These are phyloP conservation scores for Hirudinaria manillensis DNA, from an alignment of 2,888 invertebrate genomes.

Conservation along the genomic window DNA sequence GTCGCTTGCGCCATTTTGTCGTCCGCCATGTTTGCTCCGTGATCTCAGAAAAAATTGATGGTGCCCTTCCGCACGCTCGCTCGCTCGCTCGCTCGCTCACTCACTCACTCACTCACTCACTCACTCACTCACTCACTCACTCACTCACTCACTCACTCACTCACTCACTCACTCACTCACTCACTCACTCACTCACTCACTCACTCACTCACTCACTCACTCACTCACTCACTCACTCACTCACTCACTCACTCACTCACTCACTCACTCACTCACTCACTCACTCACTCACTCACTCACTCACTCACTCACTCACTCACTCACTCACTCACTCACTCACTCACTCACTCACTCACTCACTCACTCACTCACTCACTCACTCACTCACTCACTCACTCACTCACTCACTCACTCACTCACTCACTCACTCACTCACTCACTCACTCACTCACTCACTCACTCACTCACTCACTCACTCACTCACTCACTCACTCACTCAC, in stretches of 20 bases:
- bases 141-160: neutral
- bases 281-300: neutral
- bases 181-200: conserved; percentile 6
- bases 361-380: conserved; percentile 15
- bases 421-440: conserved; percentile 15
- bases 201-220: neutral
- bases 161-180: conserved; percentile 6
- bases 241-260: neutral
- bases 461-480: conserved; percentile 13
- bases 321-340: conserved; percentile 3
- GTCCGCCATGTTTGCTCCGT: too few species aligned
- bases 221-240: neutral
- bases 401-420: conserved; percentile 15
- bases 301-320: neutral
- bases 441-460: conserved; percentile 15
- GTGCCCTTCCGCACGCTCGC: neutral
- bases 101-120: conserved; percentile 11
- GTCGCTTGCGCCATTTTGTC: too few species aligned
- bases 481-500: conserved; percentile 15
- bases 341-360: conserved; percentile 15
- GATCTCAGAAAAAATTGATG: too few species aligned
- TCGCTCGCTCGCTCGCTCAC: conserved; percentile 16
- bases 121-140: neutral
- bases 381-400: conserved; percentile 15
- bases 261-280: neutral